Evolutionary conservation across 2,888 invertebrate genomes (phyloP).

Genomic region (Trissoscelio sp.): DNA sequence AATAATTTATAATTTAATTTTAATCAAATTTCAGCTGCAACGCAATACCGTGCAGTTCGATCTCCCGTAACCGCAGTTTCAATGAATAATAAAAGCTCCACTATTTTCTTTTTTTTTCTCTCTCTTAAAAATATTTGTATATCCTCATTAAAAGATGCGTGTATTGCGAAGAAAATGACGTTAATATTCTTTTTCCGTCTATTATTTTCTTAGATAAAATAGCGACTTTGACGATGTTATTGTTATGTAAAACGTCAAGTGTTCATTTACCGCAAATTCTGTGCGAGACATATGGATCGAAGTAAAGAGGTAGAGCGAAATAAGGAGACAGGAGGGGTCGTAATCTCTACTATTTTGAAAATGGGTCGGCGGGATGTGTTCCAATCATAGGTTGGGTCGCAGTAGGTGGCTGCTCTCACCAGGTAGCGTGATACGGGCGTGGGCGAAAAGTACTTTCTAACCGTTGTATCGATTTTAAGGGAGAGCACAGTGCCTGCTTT

Average conservation of each 20-base stretch:
- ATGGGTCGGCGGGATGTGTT: constrained; percentile 69
- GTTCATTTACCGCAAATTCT: constrained; percentile 52
- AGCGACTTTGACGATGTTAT: constrained; percentile 31
- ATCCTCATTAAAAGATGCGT: background rate
- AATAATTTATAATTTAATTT: constrained; percentile 34
- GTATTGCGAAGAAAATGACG: background rate
- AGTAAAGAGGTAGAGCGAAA: constrained; percentile 56
- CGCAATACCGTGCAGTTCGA: background rate
- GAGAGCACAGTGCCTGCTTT: constrained; percentile 46
- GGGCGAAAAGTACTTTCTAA: constrained; percentile 78
- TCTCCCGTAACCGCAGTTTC: background rate
- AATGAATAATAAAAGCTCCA: background rate
- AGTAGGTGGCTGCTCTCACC: constrained; percentile 66
- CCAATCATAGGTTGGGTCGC: constrained; percentile 64
- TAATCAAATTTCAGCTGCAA: constrained; percentile 27
- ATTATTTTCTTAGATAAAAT: constrained; percentile 23
- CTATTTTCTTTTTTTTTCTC: too few relatives aligned
- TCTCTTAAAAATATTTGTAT: constrained; percentile 19
- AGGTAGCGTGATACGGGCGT: constrained; percentile 72
- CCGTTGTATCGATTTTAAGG: constrained; percentile 79
- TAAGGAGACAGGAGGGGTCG: constrained; percentile 58
- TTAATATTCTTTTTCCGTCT: constrained; percentile 1
- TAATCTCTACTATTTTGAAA: constrained; percentile 68
- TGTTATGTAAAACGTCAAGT: constrained; percentile 60
- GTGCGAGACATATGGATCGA: constrained; percentile 52